Evolutionary conservation across 2,888 invertebrate species (phyloP), one percentile per base, ranked within the genome.

Genomic region (Amphipyra tragopoginis): DNA sequence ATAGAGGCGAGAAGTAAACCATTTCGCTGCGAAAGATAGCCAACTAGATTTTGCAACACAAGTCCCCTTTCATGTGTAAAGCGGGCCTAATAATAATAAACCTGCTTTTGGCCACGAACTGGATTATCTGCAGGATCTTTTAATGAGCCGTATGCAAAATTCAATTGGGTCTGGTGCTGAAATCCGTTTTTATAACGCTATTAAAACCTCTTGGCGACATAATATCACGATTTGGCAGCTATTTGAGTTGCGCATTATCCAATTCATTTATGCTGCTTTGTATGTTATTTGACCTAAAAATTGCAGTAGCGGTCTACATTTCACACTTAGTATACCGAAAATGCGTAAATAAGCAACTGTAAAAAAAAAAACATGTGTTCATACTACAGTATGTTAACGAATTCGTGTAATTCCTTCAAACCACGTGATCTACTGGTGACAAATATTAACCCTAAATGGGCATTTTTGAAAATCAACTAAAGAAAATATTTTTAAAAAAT

Each of bases 1-100:
- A 78, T 77, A 65, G 73, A 71, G 36, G 55, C 57, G 73, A 68
- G 66, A 77, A 79, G 77, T 78, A 80, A 77, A 79, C 77, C 77
- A 81, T 78, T 80, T 75, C 58, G 48, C 58, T 67, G n/a, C n/a
- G 39, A 62, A 65, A 71, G 49, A 66, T 76, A 72, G 45, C 50
- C 45, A 59, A 51, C 65, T 72, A 54, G 40, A 75, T 51, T 39
- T 40, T 38, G 44, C 42, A 43, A 56, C 40, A 72, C 15, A 57
- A n/a, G n/a, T 57, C 40, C 57, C 76, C 21, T 65, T 71, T 71
- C 72, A 64, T 57, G 47, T 70, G 71, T 54, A 54, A 65, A 71
- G 44, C 6, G 50, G 52, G 43, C 15, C 57, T 65, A 57, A 71
- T 72, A 54, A 64, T 76, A 72, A 76, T 76, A 76, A 71, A 72